phyloP scores from a whole-genome alignment of 2,888 invertebrate genomes.

The Matsumyia berberina region DNA sequence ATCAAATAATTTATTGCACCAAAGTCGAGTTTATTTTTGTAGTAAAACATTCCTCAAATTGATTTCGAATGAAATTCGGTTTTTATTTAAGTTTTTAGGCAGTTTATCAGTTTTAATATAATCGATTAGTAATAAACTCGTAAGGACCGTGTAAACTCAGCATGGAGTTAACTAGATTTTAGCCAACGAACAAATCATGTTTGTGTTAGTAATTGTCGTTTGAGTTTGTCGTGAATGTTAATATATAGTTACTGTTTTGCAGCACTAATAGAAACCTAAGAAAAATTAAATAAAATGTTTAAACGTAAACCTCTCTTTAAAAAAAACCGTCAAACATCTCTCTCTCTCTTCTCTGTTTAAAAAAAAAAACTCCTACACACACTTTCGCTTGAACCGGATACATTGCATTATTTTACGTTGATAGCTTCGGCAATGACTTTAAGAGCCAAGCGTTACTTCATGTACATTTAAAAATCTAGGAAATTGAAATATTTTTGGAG shows the following conservation, averaged over 20 bases:
- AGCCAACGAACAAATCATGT: conserved; percentile 53
- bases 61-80: conserved; percentile 37
- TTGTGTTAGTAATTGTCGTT: conserved; percentile 59
- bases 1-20: conserved; percentile 38
- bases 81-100: conserved; percentile 6
- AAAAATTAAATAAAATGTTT: background rate
- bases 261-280: conserved; percentile 22
- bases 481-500: conserved; percentile 73
- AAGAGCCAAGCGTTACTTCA: no score
- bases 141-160: conserved; percentile 13
- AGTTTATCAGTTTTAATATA: conserved; percentile 15
- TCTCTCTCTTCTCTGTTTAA: background rate
- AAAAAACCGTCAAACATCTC: background rate
- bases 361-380: background rate
- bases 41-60: conserved; percentile 45
- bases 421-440: conserved; percentile 15
- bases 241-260: conserved; percentile 30
- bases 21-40: conserved; percentile 48
- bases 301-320: conserved; percentile 2
- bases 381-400: conserved; percentile 3
- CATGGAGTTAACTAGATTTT: conserved; percentile 43
- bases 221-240: conserved; percentile 44
- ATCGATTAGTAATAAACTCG: conserved; percentile 41
- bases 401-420: conserved; percentile 11
- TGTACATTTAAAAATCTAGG: conserved; percentile 52